A percentile compares a stretch with the other conserved stretches of the same genome.
Evolutionary conservation across 2,113 vertebrate species (phyloP).

Genomic region (Promerops cafer): DNA sequence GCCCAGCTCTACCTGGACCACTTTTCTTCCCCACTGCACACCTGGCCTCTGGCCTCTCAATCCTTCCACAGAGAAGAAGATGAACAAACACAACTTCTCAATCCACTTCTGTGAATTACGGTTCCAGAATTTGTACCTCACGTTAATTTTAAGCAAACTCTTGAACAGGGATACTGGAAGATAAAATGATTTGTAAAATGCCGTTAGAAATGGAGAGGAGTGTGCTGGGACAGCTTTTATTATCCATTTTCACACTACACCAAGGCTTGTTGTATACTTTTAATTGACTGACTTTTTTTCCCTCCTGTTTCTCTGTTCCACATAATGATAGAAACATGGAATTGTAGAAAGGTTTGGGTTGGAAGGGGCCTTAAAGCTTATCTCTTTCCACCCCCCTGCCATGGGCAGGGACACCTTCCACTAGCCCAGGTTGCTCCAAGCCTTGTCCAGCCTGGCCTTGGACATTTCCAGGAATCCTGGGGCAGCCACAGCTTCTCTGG

Average conservation of each 20-base stretch:
- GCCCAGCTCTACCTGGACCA: not conserved
- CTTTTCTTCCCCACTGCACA: not conserved
- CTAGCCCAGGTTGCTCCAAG: not conserved
- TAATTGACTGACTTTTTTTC: not conserved
- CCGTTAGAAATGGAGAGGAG: not conserved
- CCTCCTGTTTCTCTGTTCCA: not conserved
- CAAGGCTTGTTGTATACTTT: not conserved
- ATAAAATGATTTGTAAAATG: not conserved
- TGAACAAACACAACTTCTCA: not conserved
- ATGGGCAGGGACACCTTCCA: not conserved
- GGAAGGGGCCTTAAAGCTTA: not conserved
- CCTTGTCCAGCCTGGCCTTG: accelerated
- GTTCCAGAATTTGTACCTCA: not conserved
- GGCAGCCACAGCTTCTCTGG: not conserved
- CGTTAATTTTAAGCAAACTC: not conserved
- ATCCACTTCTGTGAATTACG: not conserved
- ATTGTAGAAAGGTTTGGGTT: not conserved
- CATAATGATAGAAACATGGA: not conserved
- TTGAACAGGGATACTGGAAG: not conserved
- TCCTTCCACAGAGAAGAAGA: not conserved
- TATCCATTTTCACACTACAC: not conserved
- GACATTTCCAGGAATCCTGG: not conserved
- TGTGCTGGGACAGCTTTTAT: not conserved
- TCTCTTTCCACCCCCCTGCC: not conserved
- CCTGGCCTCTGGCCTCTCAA: not conserved